Evolutionary conservation across 2,113 vertebrate species (phyloP).

Genomic region (Centrocercus urophasianus): DNA sequence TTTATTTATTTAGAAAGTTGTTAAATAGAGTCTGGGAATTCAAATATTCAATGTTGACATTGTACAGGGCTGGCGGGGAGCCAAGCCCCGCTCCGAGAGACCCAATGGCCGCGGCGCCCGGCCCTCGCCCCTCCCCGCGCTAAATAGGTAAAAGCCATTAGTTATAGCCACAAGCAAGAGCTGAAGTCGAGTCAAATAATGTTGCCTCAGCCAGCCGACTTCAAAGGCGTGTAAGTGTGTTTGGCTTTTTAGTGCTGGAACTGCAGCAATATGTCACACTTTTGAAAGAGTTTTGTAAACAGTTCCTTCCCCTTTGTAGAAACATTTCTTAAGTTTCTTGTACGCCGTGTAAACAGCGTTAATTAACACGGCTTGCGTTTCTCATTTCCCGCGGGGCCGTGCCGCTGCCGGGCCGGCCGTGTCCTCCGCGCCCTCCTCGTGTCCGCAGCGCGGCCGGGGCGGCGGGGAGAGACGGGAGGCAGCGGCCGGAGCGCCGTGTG

Average conservation of each 20-base stretch:
- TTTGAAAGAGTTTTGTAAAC: constrained; percentile 83
- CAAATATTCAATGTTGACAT: constrained; percentile 98
- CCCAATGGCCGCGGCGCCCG: constrained; percentile 80
- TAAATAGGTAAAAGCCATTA: constrained; percentile 86
- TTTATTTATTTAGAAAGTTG: constrained; percentile 95
- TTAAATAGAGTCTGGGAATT: constrained; percentile 98
- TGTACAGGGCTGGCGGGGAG: constrained; percentile 89
- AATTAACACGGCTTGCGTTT: constrained; percentile 77
- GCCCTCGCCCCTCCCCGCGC: constrained; percentile 82
- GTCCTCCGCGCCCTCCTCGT: constrained; percentile 34
- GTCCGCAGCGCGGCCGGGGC: neutral
- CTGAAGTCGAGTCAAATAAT: constrained; percentile 80
- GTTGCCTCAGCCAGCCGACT: constrained; percentile 76
- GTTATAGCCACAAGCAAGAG: constrained; percentile 83
- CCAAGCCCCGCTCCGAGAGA: constrained; percentile 84
- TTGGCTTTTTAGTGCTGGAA: constrained; percentile 83
- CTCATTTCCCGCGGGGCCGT: constrained; percentile 47
- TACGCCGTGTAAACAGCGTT: constrained; percentile 74
- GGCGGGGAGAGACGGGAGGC: neutral
- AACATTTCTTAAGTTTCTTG: constrained; percentile 79
- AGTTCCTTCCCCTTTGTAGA: constrained; percentile 80
- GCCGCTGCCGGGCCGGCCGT: constrained; percentile 35
- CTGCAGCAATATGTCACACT: constrained; percentile 82
- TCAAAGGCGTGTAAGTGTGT: constrained; percentile 84
- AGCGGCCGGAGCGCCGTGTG: no score